Base-by-base conservation (phyloP, 2,888 invertebrate species). In the Tenodera sinensis region DNA sequence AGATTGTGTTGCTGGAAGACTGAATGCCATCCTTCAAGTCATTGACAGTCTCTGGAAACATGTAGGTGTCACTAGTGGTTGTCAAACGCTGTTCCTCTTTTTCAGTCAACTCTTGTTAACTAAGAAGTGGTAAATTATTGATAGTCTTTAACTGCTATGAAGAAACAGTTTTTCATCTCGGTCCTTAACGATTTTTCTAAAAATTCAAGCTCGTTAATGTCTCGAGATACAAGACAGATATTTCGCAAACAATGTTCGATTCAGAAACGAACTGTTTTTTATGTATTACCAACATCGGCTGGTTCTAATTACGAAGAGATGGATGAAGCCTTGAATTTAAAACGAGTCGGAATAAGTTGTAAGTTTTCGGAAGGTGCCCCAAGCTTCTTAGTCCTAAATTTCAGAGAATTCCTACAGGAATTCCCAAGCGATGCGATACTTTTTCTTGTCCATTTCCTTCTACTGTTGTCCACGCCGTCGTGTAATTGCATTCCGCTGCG, bases 401-500 rank as follows among this genome's bases (percentile, higher is more conserved):
- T 71, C 54, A 6, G 20, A 71, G 54, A 15, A 71, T 71, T 71
- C 54, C 54, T 71, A 71, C 3, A 71, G 25, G 54, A 71, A 71
- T 71, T 71, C 54, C 25, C 54, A 20, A 71, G 20, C 25, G 54
- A 71, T 42, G 12, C 42, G 12, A 71, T 71, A 71, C 54, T 15
- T 15, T 15, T 71, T 71, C 54, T 71, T 71, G 20, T 71, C 25
- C 54, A 25, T 71, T 25, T 4, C 28, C 83, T 28, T 83, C 83
- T n/a, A 3, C 28, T n/a, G n/a, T 83, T 71, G 54, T 20, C 54
- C 54, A 71, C 54, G 54, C 54, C 54, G 25, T 71, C 54, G 54
- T 85, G 54, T 85, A 85, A 85, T 85, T 85, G 85, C 85, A 85
- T 85, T 85, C 85, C 85, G 28, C 27, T 47, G 15, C 28, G 85